phyloP scores from a whole-genome alignment of 2,113 vertebrate genomes.

The Erinaceus europaeus region DNA sequence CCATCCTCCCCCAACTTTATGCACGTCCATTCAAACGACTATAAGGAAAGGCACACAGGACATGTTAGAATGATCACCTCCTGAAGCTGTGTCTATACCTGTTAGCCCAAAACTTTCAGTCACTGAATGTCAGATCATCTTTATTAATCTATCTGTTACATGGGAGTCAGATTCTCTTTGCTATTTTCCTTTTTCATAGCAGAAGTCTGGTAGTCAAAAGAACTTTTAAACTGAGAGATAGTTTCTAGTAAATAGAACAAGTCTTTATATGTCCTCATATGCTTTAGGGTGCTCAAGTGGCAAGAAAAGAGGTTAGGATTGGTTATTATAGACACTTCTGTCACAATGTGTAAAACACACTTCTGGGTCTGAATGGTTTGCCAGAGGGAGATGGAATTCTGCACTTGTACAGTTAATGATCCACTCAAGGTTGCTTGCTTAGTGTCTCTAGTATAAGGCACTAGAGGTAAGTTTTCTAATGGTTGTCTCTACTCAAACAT shows the following conservation, averaged over 20 bases:
- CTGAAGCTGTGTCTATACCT: not conserved
- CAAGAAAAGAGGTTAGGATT: slow-evolving; percentile 31
- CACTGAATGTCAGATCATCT: slow-evolving; percentile 17
- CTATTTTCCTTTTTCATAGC: slow-evolving; percentile 41
- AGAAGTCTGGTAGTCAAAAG: slow-evolving; percentile 14
- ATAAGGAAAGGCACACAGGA: slow-evolving; percentile 1
- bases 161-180: not conserved
- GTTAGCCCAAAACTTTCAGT: not conserved
- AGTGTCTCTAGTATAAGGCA: slow-evolving; percentile 10
- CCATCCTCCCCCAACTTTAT: not conserved
- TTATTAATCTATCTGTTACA: slow-evolving; percentile 6
- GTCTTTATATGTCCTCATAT: not conserved
- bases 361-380: slow-evolving; percentile 61
- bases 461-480: slow-evolving; percentile 30
- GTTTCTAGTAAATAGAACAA: slow-evolving; percentile 50
- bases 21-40: not conserved
- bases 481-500: not conserved
- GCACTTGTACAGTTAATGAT: slow-evolving; percentile 43
- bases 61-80: slow-evolving; percentile 14
- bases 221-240: slow-evolving; percentile 45
- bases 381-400: slow-evolving; percentile 51
- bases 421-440: slow-evolving; percentile 61
- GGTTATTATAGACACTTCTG: slow-evolving; percentile 38
- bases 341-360: slow-evolving; percentile 49
- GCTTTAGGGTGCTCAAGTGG: slow-evolving; percentile 56